Evolutionary conservation across 2,797 vertebrate species (phyloP).

Genomic region (Simalia tracyae): DNA sequence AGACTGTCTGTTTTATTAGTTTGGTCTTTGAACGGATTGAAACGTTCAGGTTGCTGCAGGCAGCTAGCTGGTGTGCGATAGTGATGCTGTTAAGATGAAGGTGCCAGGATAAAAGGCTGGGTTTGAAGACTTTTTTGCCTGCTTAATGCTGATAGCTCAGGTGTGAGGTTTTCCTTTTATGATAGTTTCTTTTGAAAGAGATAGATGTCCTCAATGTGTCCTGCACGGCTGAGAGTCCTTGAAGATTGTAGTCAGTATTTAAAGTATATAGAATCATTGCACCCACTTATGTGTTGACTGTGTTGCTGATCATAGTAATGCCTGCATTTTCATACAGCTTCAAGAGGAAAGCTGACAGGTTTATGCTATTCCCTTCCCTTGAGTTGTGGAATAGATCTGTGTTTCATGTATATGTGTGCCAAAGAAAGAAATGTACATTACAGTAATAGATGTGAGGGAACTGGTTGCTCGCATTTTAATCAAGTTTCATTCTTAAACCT

Average conservation of each 20-base stretch:
- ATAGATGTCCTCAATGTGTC: background rate
- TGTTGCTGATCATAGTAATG: background rate
- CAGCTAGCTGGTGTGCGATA: constrained; percentile 33
- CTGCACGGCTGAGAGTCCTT: background rate
- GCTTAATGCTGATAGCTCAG: background rate
- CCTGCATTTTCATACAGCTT: accelerated
- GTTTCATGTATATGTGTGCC: background rate
- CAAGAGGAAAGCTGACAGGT: constrained; percentile 4
- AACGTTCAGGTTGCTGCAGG: constrained; percentile 54
- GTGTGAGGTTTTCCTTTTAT: constrained; percentile 29
- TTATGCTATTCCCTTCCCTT: background rate
- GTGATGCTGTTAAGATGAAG: constrained; percentile 19
- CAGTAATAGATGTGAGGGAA: background rate
- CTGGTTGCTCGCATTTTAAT: background rate
- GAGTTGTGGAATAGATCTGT: background rate
- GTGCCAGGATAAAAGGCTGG: constrained; percentile 55
- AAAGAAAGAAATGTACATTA: background rate
- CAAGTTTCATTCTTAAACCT: background rate
- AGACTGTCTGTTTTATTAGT: constrained; percentile 63
- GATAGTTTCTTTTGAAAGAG: background rate
- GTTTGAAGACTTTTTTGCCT: constrained; percentile 52
- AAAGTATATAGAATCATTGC: constrained; percentile 10
- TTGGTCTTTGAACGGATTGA: constrained; percentile 46
- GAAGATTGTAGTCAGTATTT: background rate
- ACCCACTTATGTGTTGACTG: background rate